Evolutionary conservation across 2,113 vertebrate species (phyloP).

Genomic region (Fukomys damarensis): DNA sequence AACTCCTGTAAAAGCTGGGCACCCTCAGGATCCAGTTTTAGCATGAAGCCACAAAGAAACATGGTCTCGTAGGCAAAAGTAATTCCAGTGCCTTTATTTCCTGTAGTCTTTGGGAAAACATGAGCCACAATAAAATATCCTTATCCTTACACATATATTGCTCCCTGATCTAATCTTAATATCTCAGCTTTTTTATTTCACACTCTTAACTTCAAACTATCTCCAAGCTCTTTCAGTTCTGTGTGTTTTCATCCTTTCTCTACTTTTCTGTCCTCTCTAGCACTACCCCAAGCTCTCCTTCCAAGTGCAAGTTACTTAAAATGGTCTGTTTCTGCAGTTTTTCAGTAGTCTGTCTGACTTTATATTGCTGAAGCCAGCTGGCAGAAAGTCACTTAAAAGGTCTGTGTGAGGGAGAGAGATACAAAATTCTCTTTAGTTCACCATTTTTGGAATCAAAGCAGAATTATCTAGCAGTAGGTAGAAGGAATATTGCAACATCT

Average conservation of each 20-base stretch:
- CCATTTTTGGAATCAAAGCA: background rate
- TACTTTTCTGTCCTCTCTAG: background rate
- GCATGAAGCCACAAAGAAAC: background rate
- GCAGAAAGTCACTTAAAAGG: background rate
- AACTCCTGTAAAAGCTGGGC: slow-evolving; percentile 17
- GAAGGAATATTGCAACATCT: background rate
- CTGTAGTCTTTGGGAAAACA: background rate
- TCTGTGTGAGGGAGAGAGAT: background rate
- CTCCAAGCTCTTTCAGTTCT: background rate
- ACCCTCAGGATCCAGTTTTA: background rate
- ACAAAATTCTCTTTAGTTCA: background rate
- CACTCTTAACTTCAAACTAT: background rate
- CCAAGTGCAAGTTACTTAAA: slow-evolving; percentile 15
- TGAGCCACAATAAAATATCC: background rate
- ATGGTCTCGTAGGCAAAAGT: background rate
- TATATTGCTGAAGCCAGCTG: background rate
- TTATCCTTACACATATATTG: background rate
- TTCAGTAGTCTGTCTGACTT: background rate
- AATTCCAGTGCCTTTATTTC: background rate
- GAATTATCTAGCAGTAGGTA: background rate
- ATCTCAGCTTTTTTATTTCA: background rate
- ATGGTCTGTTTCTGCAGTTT: background rate
- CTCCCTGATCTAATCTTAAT: background rate
- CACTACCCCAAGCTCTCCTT: background rate
- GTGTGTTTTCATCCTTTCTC: background rate